Conservation (phyloP, 2,797 vertebrate species). For the Staurois parvus region DNA sequence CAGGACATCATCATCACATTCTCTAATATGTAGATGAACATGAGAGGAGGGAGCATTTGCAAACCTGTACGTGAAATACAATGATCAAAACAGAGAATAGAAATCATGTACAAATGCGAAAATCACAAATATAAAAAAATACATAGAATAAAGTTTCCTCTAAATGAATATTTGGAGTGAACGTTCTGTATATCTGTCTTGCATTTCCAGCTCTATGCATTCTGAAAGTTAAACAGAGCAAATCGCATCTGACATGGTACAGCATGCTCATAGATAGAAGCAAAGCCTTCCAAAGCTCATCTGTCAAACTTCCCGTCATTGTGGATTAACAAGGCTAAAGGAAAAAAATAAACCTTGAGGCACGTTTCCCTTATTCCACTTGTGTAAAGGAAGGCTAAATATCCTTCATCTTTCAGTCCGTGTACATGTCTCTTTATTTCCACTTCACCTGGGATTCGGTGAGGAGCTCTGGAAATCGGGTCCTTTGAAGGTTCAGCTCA, state of each 20-base stretch:
- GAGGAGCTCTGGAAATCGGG: not conserved
- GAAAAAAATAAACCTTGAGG: conserved; percentile 48
- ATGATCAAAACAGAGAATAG: too few species aligned
- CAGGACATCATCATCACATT: too few species aligned
- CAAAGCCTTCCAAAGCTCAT: conserved; percentile 9
- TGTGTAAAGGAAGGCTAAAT: not conserved
- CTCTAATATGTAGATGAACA: too few species aligned
- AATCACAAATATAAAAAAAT: too few species aligned
- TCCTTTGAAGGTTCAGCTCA: too few species aligned
- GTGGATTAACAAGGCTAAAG: conserved; percentile 27
- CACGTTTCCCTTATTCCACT: conserved; percentile 6
- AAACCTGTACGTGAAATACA: too few species aligned
- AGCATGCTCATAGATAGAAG: conserved; percentile 1
- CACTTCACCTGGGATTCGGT: not conserved
- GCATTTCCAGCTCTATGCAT: not conserved
- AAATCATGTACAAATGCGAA: too few species aligned
- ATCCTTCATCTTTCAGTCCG: conserved; percentile 1
- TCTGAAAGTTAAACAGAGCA: not conserved
- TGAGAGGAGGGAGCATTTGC: too few species aligned
- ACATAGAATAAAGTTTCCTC: too few species aligned
- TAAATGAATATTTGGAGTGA: not conserved
- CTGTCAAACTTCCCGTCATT: conserved; percentile 38
- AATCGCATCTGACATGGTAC: not conserved
- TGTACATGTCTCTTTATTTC: not conserved
- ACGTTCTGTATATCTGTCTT: not conserved